Base-by-base conservation (phyloP, 1,140 invertebrate species). In the Pseudachorutes palmiensis region DNA sequence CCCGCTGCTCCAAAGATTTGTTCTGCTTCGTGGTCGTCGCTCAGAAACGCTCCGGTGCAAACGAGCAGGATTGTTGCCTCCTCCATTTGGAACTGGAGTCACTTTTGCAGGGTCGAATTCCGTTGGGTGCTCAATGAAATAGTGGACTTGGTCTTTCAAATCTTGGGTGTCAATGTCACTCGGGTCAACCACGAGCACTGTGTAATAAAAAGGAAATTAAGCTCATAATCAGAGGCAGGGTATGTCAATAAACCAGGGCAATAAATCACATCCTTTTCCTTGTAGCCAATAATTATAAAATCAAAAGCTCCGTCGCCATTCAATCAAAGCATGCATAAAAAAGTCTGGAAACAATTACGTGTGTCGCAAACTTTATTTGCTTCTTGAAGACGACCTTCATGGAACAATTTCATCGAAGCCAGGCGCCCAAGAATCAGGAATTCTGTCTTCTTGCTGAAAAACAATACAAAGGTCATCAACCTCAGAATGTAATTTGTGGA, bases 381-480 rank as follows among this genome's bases (percentile, higher is more conserved):
- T 9, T 61, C 59, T 24, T 61, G 5, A 3, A 61, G 59, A 9
- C 59, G 59, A 2, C 59, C 59, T 36, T 61, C 59, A 3, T 36
- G 14, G 19, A 61, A 61, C 5, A 61, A 29, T 24, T 36, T 36
- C 2, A 32, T 3, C 9, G 59, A 61, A 5, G 59, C 29, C 59
- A 14, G 5, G 5, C 33, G 29, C 5, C 59, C 59, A 36, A 14
- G 9, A n/a, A 61, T 30, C 30, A 61, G 19, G 24, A 61, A 61
- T 24, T 61, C 59, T 9, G 9, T 61, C 24, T 61, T 61, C 29
- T 32, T 36, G 26, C 59, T 61, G 55, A 58, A 61, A 61, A 30
- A n/a, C 9, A 61, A 36, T 9, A 3, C 12, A 61, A 61, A 9
- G 3, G 5, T 32, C 12, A 61, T 61, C 33, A 55, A 26, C 12